phyloP scores from a whole-genome alignment of 1,140 invertebrate species.

The Gonatopus flavifemur region DNA sequence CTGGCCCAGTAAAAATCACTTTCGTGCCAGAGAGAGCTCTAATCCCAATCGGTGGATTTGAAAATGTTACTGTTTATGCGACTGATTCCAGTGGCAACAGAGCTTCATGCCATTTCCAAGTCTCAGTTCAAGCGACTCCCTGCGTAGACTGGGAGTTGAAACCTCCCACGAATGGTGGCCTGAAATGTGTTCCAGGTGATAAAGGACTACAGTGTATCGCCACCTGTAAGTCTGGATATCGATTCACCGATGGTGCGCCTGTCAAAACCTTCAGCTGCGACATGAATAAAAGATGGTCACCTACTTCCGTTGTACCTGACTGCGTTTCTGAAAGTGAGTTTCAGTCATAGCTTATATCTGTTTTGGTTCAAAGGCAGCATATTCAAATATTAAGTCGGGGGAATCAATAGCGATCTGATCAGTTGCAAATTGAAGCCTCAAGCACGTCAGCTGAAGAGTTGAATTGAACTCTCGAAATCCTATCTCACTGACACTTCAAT shows the following conservation, averaged over 20 bases:
- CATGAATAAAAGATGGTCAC: slow-evolving; percentile 76
- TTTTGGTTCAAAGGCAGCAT: neutral
- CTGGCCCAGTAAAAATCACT: slow-evolving; percentile 80
- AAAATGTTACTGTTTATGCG: slow-evolving; percentile 92
- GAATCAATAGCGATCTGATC: neutral
- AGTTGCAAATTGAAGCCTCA: neutral
- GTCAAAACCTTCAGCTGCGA: slow-evolving; percentile 85
- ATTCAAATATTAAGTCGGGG: neutral
- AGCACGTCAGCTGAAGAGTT: neutral
- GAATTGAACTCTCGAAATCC: neutral
- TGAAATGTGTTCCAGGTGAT: slow-evolving; percentile 83
- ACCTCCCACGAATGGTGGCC: slow-evolving; percentile 81
- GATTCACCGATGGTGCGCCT: slow-evolving; percentile 88
- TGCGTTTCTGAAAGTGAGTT: slow-evolving; percentile 85
- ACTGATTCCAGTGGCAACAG: slow-evolving; percentile 87
- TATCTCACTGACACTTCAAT: neutral
- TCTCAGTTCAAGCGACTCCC: slow-evolving; percentile 88
- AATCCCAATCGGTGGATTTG: slow-evolving; percentile 87
- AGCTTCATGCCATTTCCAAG: slow-evolving; percentile 92
- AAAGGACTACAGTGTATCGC: slow-evolving; percentile 85
- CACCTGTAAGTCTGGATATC: slow-evolving; percentile 86
- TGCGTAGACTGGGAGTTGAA: slow-evolving; percentile 94
- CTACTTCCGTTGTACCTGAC: slow-evolving; percentile 85
- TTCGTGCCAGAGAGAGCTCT: slow-evolving; percentile 85
- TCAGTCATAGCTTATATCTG: neutral